phyloP scores from a whole-genome alignment of 2,113 vertebrate genomes.

The Chitala chitala region DNA sequence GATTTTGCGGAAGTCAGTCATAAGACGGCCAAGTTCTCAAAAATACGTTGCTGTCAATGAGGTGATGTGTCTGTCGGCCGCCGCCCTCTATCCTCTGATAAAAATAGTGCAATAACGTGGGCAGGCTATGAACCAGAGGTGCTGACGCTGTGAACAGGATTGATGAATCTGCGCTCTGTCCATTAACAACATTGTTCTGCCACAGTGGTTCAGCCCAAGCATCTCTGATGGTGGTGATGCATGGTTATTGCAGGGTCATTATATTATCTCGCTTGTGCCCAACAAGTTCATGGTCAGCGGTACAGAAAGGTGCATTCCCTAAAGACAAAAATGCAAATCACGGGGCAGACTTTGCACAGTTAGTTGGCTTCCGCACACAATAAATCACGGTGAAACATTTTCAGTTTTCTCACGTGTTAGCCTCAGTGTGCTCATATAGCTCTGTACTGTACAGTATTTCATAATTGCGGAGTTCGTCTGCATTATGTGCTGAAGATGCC shows the following conservation, averaged over 20 bases:
- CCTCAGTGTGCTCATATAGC: too few relatives aligned
- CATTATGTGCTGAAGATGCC: neutral
- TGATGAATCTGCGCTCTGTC: conserved; percentile 48
- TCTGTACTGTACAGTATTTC: too few relatives aligned
- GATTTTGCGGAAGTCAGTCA: conserved; percentile 69
- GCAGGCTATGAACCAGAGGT: conserved; percentile 71
- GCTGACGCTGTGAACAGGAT: conserved; percentile 51
- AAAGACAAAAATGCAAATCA: neutral
- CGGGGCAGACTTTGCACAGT: too few relatives aligned
- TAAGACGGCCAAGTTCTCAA: conserved; percentile 62
- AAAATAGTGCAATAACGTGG: conserved; percentile 82
- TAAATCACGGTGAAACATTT: too few relatives aligned
- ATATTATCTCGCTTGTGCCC: neutral
- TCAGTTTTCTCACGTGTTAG: too few relatives aligned
- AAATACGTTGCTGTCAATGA: conserved; percentile 66
- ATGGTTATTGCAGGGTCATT: conserved; percentile 13
- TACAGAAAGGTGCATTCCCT: neutral
- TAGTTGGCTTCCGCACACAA: too few relatives aligned
- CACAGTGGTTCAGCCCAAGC: conserved; percentile 49
- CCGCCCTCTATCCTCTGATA: conserved; percentile 64
- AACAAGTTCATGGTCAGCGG: neutral
- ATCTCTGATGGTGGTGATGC: conserved; percentile 22
- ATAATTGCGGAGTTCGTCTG: too few relatives aligned
- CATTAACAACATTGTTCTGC: conserved; percentile 49
- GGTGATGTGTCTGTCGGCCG: conserved; percentile 69